These are phyloP conservation scores for Poicephalus meyeri DNA, from an alignment of 2,113 vertebrate genomes.

Conservation along the genomic window DNA sequence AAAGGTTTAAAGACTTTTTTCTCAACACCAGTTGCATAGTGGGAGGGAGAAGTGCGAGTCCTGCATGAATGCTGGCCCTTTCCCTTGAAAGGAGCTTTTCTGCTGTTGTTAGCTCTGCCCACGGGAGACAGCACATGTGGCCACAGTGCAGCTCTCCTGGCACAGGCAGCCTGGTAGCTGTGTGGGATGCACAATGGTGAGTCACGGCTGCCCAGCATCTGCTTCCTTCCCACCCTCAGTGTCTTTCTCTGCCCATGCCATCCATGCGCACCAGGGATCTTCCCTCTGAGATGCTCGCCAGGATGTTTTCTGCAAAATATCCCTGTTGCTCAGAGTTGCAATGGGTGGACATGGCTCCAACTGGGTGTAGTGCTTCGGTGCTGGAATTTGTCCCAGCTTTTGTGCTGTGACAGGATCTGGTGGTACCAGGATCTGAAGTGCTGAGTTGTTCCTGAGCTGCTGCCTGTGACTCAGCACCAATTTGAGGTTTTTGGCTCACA, in stretches of 20 bases:
- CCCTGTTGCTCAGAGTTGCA: accelerated
- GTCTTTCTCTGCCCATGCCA: neutral
- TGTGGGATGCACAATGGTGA: accelerated
- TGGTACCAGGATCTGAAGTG: neutral
- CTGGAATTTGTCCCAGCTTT: neutral
- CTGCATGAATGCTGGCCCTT: neutral
- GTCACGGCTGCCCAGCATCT: neutral
- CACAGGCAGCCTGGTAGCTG: neutral
- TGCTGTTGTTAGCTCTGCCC: neutral
- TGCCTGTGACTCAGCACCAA: neutral
- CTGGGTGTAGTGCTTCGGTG: neutral
- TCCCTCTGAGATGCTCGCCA: accelerated
- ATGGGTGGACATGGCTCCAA: accelerated
- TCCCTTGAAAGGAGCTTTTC: neutral
- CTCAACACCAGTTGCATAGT: neutral
- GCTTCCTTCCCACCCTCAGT: neutral
- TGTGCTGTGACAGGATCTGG: neutral
- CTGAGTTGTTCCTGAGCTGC: neutral
- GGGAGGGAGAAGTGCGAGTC: neutral
- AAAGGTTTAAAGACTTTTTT: neutral
- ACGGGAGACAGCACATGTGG: accelerated
- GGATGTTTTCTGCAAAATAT: neutral
- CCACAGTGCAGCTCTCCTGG: neutral
- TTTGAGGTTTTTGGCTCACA: neutral
- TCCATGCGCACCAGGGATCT: neutral